These are phyloP conservation scores for Chiloscyllium plagiosum DNA, from an alignment of 2,113 vertebrate species.

Conservation along the genomic window DNA sequence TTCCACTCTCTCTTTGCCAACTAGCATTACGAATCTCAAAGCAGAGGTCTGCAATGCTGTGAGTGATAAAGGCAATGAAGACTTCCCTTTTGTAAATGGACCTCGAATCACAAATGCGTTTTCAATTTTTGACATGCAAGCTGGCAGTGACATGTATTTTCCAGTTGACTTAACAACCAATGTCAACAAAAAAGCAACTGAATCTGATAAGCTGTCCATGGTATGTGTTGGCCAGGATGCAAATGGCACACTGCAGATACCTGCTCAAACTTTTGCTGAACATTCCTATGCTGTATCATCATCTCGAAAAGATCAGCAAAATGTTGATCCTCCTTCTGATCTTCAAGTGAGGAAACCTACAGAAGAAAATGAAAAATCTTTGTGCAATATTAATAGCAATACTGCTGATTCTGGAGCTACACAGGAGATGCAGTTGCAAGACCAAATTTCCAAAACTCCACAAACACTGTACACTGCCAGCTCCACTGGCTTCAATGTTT, in stretches of 20 bases:
- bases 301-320: constrained; percentile 20
- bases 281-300: constrained; percentile 85
- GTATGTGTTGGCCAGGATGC: constrained; percentile 53
- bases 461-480: neutral
- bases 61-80: constrained; percentile 65
- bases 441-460: neutral
- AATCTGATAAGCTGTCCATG: constrained; percentile 51
- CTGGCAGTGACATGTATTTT: constrained; percentile 73
- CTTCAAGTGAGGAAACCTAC: neutral
- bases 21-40: constrained; percentile 47
- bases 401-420: neutral
- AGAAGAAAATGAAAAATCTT: neutral
- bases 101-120: constrained; percentile 96
- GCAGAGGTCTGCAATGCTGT: constrained; percentile 48
- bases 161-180: constrained; percentile 69
- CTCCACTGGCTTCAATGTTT: constrained; percentile 4
- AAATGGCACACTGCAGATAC: constrained; percentile 61
- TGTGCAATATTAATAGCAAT: neutral
- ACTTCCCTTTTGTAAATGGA: constrained; percentile 70
- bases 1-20: constrained; percentile 38
- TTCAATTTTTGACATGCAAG: constrained; percentile 85
- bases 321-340: neutral
- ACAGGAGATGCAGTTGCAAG: neutral
- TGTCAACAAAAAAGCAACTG: constrained; percentile 66
- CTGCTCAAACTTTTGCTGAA: constrained; percentile 74